phyloP scores from a whole-genome alignment of 2,888 invertebrate genomes.

The Drosophila merina region DNA sequence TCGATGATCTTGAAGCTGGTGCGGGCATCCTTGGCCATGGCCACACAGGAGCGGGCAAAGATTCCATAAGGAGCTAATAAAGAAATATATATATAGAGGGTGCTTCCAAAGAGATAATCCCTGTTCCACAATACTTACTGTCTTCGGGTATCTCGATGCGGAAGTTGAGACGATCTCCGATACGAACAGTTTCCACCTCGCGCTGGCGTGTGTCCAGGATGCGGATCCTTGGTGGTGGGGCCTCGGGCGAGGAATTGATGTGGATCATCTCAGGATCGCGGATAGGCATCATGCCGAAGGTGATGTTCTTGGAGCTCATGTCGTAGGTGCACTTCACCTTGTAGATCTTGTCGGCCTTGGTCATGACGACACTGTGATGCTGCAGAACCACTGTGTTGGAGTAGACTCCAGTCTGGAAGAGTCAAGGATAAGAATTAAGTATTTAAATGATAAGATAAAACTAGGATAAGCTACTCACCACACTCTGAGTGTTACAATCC shows the following conservation, averaged over 20 bases:
- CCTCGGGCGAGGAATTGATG: constrained; percentile 97
- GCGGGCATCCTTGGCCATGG: constrained; percentile 98
- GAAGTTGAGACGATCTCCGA: constrained; percentile 97
- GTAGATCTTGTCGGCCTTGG: constrained; percentile 97
- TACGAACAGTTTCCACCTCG: constrained; percentile 96
- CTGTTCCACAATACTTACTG: constrained; percentile 87
- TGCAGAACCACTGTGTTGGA: constrained; percentile 97
- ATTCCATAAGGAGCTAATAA: constrained; percentile 95
- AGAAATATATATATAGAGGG: no score
- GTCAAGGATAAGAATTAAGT: no score
- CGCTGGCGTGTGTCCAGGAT: constrained; percentile 93
- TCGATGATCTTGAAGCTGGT: constrained; percentile 98
- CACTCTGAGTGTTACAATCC: constrained; percentile 97
- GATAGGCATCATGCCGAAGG: constrained; percentile 98
- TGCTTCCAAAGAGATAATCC: not conserved
- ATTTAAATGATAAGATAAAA: no score
- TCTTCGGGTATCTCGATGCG: constrained; percentile 98
- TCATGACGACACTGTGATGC: constrained; percentile 98
- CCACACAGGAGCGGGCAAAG: constrained; percentile 97
- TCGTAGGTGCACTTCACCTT: constrained; percentile 98
- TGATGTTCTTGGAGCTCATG: constrained; percentile 97
- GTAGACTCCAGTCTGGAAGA: constrained; percentile 93
- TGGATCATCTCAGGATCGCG: constrained; percentile 98
- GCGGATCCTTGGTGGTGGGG: constrained; percentile 96
- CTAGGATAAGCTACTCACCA: constrained; percentile 86